phyloP scores from a whole-genome alignment of 2,888 invertebrate species.

The Mayetiola destructor region DNA sequence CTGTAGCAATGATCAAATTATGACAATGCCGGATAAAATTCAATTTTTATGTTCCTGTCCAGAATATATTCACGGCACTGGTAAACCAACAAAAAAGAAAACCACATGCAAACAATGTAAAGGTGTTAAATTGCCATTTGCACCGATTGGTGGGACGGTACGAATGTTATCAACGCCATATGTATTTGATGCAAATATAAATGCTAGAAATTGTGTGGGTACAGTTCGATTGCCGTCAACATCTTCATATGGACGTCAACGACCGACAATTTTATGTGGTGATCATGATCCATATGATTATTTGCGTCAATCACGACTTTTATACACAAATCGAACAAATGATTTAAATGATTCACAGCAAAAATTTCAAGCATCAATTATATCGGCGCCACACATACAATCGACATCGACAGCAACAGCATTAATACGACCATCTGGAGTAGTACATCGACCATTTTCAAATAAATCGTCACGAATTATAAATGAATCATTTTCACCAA shows the following conservation, averaged over 20 bases:
- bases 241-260: constrained; percentile 21
- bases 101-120: constrained; percentile 72
- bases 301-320: constrained; percentile 61
- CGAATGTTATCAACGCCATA: constrained; percentile 34
- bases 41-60: constrained; percentile 56
- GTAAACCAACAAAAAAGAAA: constrained; percentile 57
- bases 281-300: constrained; percentile 65
- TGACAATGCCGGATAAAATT: neutral
- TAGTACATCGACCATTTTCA: neutral
- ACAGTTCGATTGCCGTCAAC: constrained; percentile 47
- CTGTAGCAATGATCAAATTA: neutral
- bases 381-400: neutral
- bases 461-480: neutral
- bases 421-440: constrained; percentile 19
- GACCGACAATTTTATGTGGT: constrained; percentile 52
- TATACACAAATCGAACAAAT: neutral
- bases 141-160: constrained; percentile 55
- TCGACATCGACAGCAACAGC: constrained; percentile 26
- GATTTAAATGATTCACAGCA: neutral
- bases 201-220: constrained; percentile 39
- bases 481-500: neutral
- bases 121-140: constrained; percentile 59
- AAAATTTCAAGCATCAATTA: neutral
- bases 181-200: constrained; percentile 23
- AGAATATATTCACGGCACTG: constrained; percentile 64